Evolutionary conservation across 2,797 vertebrate species (phyloP), one percentile per base, ranked within the genome.

Genomic region (Otolemur crassicaudatus): DNA sequence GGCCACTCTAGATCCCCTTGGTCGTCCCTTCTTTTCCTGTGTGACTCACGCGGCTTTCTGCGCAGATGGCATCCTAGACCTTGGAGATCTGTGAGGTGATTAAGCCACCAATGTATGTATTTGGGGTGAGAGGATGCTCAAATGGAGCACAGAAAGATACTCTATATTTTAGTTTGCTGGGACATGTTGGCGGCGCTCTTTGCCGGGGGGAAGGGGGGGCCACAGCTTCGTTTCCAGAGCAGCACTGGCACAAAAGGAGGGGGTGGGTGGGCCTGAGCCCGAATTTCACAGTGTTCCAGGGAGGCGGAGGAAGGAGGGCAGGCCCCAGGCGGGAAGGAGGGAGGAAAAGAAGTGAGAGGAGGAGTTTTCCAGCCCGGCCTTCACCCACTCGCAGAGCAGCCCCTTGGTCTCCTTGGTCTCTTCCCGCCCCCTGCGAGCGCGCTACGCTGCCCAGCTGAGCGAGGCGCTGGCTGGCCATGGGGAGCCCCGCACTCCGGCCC

Each of bases 401-500:
- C 87, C 92, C 94, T 90, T 3, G 37, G 92, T 92, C 75, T 63
- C 25, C 46, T 90, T 25, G 67, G 67, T 72, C 43, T 93, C 90
- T 67, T 91, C 81, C 94, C 76, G 60, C 91, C 93, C 67, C 80
- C n/a, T 80, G 73, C 87, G 92, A 85, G 96, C 63, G 84, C 88
- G 72, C 95, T 81, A 94, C 3, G 72, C 81, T 70, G 87, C 77
- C 37, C 34, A 60, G 96, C 94, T 56, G 86, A 95, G 29, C 40
- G 46, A n/a, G 70, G 80, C 40, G 16, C 94, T 77, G 9, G 95
- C 22, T 94, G 89, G 97, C 94, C 97, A 98, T 99, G 98, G 96
- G 97, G 97, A 98, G 96, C 96, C 40, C 91, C 76, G 96, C 90
- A 80, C 94, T 97, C 65, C 34, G 60, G 96, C 84, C 98, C 25